Evolutionary conservation across 1,140 invertebrate genomes (phyloP), one percentile per base, ranked within the genome.

Genomic region (Trachelipus rathkii): DNA sequence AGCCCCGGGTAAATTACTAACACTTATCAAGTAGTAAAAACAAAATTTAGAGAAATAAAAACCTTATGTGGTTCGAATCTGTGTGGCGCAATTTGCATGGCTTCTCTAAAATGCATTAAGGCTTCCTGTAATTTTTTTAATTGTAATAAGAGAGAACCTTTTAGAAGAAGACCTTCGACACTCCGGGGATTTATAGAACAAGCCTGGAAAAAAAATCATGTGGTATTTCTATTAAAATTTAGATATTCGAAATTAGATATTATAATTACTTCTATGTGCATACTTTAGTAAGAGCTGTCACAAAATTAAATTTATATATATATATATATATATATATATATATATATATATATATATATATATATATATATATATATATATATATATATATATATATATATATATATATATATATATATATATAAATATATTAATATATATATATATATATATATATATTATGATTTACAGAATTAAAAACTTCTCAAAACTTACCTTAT

Each of bases 91-190:
- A 88, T 84, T 81, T 90, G 88, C 79, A 91, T 87, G 0, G 91
- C 92, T 84, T 93, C 91, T 80, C 90, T 86, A 84, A 92, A 93
- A 83, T 91, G 89, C 60, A 87, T 85, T 1, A 90, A 86, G 9
- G 92, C 91, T 78, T 93, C 91, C 74, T 89, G 87, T 81, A 88
- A 89, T 79, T 91, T 92, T 83, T 92, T 92, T 70, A 92, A 84
- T 78, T 92, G 89, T 44, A 91, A 84, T 1, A 93, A 85, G 67
- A 92, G 88, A 81, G 88, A 88, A 1, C 91, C 92, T 76, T 91
- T 89, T 9, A 93, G 82, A 53, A 93, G 85, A 10, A 91, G 84
- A 0, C 91, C 91, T 83, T 93, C 91, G n/a, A 92, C 86, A 82
- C 87, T 82, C 7, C 83, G 81, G 19, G 84, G 83, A 80, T 86